Conservation (phyloP, 2,113 vertebrate genomes). For the Trematocara macrostoma region DNA sequence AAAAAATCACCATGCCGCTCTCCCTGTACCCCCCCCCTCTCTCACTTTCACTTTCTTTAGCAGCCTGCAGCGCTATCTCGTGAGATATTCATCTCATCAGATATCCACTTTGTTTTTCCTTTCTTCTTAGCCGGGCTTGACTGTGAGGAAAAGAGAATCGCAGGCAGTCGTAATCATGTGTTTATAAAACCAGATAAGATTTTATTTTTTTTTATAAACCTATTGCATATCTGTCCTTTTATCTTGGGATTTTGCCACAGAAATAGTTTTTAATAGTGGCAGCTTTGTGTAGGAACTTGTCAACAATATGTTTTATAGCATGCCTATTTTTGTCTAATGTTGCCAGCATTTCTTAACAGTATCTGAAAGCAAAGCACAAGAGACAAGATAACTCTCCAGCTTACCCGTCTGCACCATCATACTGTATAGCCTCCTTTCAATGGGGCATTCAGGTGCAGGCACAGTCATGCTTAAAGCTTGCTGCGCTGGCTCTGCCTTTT, state of each 20-base stretch:
- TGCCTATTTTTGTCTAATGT: constrained; percentile 34
- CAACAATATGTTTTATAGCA: constrained; percentile 14
- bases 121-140: constrained; percentile 55
- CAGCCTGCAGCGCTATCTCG: constrained; percentile 53
- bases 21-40: not conserved
- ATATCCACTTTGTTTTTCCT: constrained; percentile 66
- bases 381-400: constrained; percentile 9
- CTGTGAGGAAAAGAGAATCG: constrained; percentile 58
- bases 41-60: constrained; percentile 14
- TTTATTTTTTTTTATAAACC: constrained; percentile 36
- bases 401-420: constrained; percentile 8
- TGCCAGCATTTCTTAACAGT: constrained; percentile 10
- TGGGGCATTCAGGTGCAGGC: constrained; percentile 30
- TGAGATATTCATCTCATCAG: constrained; percentile 72
- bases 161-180: constrained; percentile 63
- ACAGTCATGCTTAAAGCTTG: constrained; percentile 35
- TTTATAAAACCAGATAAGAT: constrained; percentile 74
- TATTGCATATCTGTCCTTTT: constrained; percentile 49
- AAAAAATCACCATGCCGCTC: not conserved
- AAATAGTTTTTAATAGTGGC: constrained; percentile 26
- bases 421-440: not conserved
- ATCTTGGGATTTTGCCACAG: constrained; percentile 31
- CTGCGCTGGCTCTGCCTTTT: not conserved
- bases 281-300: constrained; percentile 22
- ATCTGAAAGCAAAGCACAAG: constrained; percentile 25